phyloP scores from a whole-genome alignment of 2,113 vertebrate species.

The Engraulis encrasicolus region DNA sequence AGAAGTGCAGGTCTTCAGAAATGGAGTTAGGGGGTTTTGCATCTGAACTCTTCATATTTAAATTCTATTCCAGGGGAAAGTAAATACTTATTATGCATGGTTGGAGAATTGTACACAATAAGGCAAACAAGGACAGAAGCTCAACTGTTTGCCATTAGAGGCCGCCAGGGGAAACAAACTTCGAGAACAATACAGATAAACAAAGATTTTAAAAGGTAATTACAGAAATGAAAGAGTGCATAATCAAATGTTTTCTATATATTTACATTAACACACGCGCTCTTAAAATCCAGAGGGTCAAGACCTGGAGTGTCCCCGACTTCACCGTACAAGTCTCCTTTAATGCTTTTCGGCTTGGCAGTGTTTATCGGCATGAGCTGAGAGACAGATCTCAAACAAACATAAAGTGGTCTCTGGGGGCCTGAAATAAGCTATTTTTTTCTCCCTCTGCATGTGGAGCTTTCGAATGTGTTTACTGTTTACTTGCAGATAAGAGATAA shows the following conservation, averaged over 20 bases:
- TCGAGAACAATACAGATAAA: background rate
- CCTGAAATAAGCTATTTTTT: background rate
- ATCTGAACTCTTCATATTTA: too few species aligned
- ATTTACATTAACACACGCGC: background rate
- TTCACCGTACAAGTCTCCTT: background rate
- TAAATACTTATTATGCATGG: conserved; percentile 4
- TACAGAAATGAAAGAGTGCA: too few species aligned
- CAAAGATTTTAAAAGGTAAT: too few species aligned
- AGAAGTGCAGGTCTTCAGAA: too few species aligned
- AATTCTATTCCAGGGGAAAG: background rate
- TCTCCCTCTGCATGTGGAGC: background rate
- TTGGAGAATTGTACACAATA: background rate
- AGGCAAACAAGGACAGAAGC: conserved; percentile 5
- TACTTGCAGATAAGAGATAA: background rate
- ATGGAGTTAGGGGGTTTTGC: too few species aligned
- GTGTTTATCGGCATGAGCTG: conserved; percentile 1
- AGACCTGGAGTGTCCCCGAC: background rate
- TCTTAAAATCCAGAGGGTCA: background rate
- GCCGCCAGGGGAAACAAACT: background rate
- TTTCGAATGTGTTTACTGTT: conserved; percentile 9
- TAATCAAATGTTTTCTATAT: background rate
- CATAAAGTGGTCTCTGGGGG: background rate
- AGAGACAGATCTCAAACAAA: conserved; percentile 5
- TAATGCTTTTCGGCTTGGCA: background rate
- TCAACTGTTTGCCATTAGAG: background rate